Base-by-base conservation (phyloP, 1,140 invertebrate genomes). In the Drosophila orosa region DNA sequence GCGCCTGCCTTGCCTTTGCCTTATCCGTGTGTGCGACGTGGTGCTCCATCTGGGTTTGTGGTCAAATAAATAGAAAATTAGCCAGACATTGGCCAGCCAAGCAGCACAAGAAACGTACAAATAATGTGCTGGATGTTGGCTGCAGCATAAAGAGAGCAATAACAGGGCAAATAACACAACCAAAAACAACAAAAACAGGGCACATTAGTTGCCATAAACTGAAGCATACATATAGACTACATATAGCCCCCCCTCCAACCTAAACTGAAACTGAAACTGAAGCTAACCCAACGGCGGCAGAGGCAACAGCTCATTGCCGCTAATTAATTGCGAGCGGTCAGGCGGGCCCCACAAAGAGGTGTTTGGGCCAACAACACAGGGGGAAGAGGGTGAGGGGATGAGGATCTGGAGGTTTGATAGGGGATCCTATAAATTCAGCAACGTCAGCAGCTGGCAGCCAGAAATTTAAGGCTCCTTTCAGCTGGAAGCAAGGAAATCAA, bases 51-150 rank as follows among this genome's bases (percentile, higher is more conserved):
- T 58, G 63, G 56, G 33, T 78, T 80, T 86, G 83, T 69, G 83
- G 83, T 87, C 83, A 89, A 86, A 86, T 87, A 86, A 86, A 86
- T 86, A 87, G 83, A 86, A 86, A 86, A 86, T 86, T 86, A 86
- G 83, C 83, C 84, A 86, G 83, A 89, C 83, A 87, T 79, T 80
- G 74, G 56, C 73, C 61, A 84, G 76, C 56, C 72, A 69, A 71
- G 58, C 61, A 78, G 69, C 74, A 67, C 71, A 76, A 84, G 60
- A 60, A 82, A 66, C 69, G 71, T 73, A 84, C 77, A 84, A 80
- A 73, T 77, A 86, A 81, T 80, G 47, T 71, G 50, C 50, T 52
- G 42, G 68, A 65, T 83, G 55, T 60, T 65, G 50, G 50, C 57
- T 56, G 72, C 68, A 71, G 58, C 80, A 84, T 71, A 71, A 71